Base-by-base conservation (phyloP, 2,797 vertebrate genomes). In the Muscicapa comitata region DNA sequence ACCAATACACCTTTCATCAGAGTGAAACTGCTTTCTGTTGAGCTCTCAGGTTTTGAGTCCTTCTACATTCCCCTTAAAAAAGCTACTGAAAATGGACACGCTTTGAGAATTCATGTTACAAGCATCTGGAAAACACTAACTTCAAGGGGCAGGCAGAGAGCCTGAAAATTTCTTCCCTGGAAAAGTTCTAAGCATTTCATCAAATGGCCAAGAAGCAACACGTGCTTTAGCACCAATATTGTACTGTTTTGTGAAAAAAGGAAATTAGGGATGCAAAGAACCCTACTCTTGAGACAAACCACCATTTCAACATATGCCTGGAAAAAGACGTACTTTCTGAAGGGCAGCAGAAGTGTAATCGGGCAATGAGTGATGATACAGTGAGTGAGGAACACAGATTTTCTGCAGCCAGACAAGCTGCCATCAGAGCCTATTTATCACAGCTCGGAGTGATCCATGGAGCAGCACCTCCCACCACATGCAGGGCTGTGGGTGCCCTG, bases 401-500 rank as follows among this genome's bases (percentile, higher is more conserved):
- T 59, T 83, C 24, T 86, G n/a, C 48, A 74, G 57, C 37, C 59
- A 61, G 16, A 33, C 31, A 62, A 54, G 58, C 15, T 17, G 23
- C 35, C n/a, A 45, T 42, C 55, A 51, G 43, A 85, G 45, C 55
- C 21, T 48, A 8, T 13, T 17, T 28, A 10, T 12, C 17, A 24
- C 17, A 71, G 42, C 18, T 28, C 7, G 0, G 40, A 70, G 11
- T 53, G 78, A 66, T 11, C 31, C 38, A 68, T 47, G 31, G 55
- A 55, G 21, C 53, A 82, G 50, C 58, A 16, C n/a, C 25, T 21
- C 35, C 15, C 26, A 54, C 2, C 13, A 38, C 31, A 6, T 0
- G 1, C 26, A 0, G 1, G 20, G 28, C 37, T 14, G 48, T 2
- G 24, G 38, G 10, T 23, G 17, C 37, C 57, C 58, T n/a, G 0